A percentile compares a stretch with the other conserved stretches of the same genome.
These are phyloP conservation scores for Apostichopus californicus DNA, from an alignment of 35 echinoderm and acorn worm genomes.

Conservation along the genomic window DNA sequence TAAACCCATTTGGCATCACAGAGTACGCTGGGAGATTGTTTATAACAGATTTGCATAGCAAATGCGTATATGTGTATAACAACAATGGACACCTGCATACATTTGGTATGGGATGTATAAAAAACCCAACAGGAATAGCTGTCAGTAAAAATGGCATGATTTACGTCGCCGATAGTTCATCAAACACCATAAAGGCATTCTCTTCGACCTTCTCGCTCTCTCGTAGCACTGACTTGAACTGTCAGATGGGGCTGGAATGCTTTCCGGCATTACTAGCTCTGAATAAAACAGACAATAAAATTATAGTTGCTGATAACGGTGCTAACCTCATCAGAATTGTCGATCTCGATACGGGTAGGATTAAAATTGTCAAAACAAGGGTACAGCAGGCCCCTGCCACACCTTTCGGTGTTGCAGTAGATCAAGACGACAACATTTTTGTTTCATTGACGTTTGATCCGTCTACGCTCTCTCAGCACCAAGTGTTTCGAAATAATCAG, in stretches of 20 bases:
- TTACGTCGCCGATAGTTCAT: not conserved
- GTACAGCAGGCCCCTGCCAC: conserved; percentile 2
- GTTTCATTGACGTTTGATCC: conserved; percentile 26
- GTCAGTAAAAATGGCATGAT: not conserved
- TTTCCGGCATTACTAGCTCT: conserved; percentile 2
- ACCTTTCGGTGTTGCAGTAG: conserved; percentile 18
- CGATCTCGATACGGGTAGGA: not conserved
- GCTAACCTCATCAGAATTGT: too few relatives aligned
- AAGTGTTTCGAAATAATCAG: not conserved
- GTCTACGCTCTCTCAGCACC: not conserved
- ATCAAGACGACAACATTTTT: conserved; percentile 25
- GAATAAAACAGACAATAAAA: conserved; percentile 20
- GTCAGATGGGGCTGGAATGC: too few relatives aligned
- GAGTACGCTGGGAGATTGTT: not conserved
- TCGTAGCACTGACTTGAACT: too few relatives aligned
- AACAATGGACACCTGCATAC: not conserved
- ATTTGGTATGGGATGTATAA: conserved; percentile 17
- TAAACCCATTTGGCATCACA: conserved; percentile 1
- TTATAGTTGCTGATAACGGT: not conserved
- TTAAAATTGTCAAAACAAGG: conserved; percentile 28
- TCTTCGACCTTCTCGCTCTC: too few relatives aligned
- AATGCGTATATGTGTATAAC: not conserved
- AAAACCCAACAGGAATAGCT: conserved; percentile 15
- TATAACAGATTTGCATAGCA: not conserved
- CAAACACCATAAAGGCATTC: conserved; percentile 19